Conservation (phyloP, 2,888 invertebrate genomes). For the Amphipyra berbera region DNA sequence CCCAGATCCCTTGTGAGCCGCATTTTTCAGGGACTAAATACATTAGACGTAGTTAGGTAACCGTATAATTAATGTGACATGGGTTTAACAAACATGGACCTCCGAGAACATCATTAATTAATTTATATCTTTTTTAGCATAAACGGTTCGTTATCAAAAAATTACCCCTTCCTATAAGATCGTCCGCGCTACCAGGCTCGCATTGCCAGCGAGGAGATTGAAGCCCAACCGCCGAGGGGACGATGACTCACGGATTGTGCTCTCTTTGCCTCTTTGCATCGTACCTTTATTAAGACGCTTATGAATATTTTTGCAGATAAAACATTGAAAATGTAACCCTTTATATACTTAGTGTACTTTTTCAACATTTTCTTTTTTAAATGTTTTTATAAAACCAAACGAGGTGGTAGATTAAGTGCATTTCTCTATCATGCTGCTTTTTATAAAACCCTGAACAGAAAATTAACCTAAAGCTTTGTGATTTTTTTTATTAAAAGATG, state of each 20-base stretch:
- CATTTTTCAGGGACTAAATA: slow-evolving; percentile 10
- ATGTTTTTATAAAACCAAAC: background rate
- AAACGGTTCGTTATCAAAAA: slow-evolving; percentile 48
- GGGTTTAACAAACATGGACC: too few relatives aligned
- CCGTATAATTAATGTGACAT: slow-evolving; percentile 9
- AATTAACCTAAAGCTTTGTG: too few relatives aligned
- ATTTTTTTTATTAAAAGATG: too few relatives aligned
- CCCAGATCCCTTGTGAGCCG: background rate
- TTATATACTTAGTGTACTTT: background rate
- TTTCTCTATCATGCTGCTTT: too few relatives aligned
- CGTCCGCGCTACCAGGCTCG: slow-evolving; percentile 65
- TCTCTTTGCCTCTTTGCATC: slow-evolving; percentile 41
- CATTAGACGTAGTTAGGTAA: background rate
- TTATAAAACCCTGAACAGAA: too few relatives aligned
- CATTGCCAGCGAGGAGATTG: slow-evolving; percentile 65
- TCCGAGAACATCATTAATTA: slow-evolving; percentile 23
- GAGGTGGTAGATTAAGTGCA: too few relatives aligned
- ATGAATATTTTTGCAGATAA: slow-evolving; percentile 19
- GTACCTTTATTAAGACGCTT: slow-evolving; percentile 37
- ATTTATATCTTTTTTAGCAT: slow-evolving; percentile 29
- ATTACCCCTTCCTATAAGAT: slow-evolving; percentile 68
- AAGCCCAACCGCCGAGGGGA: slow-evolving; percentile 59
- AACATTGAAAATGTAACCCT: slow-evolving; percentile 5
- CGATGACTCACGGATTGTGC: slow-evolving; percentile 62
- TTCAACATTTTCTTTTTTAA: background rate